Evolutionary conservation across 2,888 invertebrate species (phyloP).

Genomic region (Steinernema hermaphroditum): DNA sequence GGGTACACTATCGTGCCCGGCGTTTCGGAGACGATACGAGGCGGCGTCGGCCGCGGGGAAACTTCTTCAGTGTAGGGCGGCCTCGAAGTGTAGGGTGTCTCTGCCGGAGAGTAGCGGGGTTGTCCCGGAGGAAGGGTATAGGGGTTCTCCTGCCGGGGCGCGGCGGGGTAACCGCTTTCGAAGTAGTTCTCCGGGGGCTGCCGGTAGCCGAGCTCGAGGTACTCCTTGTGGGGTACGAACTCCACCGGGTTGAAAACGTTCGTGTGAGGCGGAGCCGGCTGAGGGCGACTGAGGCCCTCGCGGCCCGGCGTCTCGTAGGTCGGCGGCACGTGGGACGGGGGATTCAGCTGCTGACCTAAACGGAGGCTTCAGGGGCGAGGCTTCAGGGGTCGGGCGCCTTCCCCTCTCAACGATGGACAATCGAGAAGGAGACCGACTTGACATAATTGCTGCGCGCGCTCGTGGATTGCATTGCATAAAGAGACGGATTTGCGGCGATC

Average conservation of each 20-base stretch:
- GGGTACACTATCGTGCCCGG: slow-evolving; percentile 19
- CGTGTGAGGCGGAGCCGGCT: background rate
- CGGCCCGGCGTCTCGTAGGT: background rate
- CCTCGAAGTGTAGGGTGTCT: background rate
- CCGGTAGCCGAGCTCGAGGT: slow-evolving; percentile 14
- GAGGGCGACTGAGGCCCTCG: background rate
- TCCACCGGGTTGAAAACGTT: slow-evolving; percentile 19
- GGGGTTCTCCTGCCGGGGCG: background rate
- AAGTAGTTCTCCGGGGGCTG: slow-evolving; percentile 15
- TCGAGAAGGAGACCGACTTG: slow-evolving; percentile 30
- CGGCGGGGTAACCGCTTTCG: slow-evolving; percentile 18
- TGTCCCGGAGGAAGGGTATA: slow-evolving; percentile 20
- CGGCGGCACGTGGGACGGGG: background rate
- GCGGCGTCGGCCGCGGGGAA: too few relatives aligned
- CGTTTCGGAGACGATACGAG: background rate
- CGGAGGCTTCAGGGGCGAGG: background rate
- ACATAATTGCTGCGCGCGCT: slow-evolving; percentile 24
- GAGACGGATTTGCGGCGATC: slow-evolving; percentile 22
- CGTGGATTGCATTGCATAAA: slow-evolving; percentile 30
- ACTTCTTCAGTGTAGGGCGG: too few relatives aligned
- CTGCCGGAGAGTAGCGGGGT: slow-evolving; percentile 5
- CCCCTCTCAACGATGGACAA: slow-evolving; percentile 18
- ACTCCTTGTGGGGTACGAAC: slow-evolving; percentile 25
- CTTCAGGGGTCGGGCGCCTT: background rate
- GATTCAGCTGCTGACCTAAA: background rate